Evolutionary conservation across 2,888 invertebrate species (phyloP).

Genomic region (Ochropleura plecta): DNA sequence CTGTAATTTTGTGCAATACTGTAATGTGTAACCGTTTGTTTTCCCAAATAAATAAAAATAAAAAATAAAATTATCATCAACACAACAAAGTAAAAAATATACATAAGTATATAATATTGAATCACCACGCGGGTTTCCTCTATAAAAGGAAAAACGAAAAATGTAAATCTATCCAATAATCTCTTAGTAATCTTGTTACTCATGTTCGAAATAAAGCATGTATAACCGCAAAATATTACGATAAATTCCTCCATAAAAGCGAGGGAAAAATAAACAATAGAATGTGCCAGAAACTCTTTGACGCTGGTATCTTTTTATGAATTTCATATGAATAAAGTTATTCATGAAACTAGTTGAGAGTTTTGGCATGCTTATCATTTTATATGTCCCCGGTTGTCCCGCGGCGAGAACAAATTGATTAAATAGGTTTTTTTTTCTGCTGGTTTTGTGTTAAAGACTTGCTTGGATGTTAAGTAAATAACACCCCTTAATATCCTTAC

Average conservation of each 20-base stretch:
- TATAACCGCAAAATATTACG: not conserved
- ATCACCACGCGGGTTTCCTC: too few relatives aligned
- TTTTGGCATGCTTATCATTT: conserved; percentile 48
- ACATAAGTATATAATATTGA: too few relatives aligned
- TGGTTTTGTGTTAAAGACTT: not conserved
- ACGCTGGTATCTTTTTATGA: conserved; percentile 56
- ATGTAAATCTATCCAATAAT: too few relatives aligned
- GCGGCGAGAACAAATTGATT: conserved; percentile 17
- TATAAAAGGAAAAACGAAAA: too few relatives aligned
- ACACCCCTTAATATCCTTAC: too few relatives aligned
- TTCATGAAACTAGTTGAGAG: conserved; percentile 37
- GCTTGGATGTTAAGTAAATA: not conserved
- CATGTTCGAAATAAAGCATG: too few relatives aligned
- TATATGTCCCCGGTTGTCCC: conserved; percentile 14
- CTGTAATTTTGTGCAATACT: too few relatives aligned
- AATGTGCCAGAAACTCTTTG: conserved; percentile 47
- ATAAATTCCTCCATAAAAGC: conserved; percentile 31
- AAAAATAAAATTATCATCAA: not conserved
- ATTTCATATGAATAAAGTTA: conserved; percentile 61
- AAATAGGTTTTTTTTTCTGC: conserved; percentile 3
- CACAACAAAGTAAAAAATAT: too few relatives aligned
- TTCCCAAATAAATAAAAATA: too few relatives aligned
- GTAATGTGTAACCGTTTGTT: too few relatives aligned
- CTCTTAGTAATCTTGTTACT: too few relatives aligned
- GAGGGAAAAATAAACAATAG: conserved; percentile 32